These are phyloP conservation scores for Ceuthmochares aereus DNA, from an alignment of 2,113 vertebrate species.

Conservation along the genomic window DNA sequence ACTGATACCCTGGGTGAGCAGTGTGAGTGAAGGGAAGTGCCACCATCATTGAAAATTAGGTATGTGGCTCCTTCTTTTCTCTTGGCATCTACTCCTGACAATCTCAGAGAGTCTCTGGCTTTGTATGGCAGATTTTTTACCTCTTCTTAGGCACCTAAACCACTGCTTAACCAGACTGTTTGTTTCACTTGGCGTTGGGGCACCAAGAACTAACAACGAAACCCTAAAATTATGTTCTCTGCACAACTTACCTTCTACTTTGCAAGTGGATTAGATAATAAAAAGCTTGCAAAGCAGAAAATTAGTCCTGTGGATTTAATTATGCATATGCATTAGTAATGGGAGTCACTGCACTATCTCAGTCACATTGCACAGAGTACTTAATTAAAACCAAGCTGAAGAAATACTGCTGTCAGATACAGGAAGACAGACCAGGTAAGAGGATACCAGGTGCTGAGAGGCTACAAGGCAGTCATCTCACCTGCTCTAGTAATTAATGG, in stretches of 20 bases:
- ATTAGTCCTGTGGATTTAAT: conserved; percentile 29
- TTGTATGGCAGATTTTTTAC: background rate
- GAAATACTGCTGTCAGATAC: background rate
- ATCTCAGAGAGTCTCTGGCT: background rate
- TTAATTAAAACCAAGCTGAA: background rate
- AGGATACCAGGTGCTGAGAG: background rate
- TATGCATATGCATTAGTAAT: background rate
- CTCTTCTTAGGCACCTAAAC: background rate
- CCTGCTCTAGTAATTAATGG: background rate
- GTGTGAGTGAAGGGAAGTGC: background rate
- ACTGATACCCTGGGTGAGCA: background rate
- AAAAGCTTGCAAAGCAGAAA: conserved; percentile 15
- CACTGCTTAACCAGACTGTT: background rate
- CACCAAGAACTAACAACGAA: background rate
- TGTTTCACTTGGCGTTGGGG: background rate
- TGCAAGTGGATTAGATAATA: background rate
- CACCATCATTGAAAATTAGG: background rate
- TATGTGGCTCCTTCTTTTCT: background rate
- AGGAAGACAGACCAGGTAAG: background rate
- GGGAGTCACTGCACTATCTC: background rate
- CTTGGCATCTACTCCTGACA: background rate
- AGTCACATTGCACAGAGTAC: background rate
- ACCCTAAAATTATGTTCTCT: background rate
- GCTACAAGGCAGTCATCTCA: background rate
- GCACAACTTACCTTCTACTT: background rate